Evolutionary conservation across 1,140 invertebrate genomes (phyloP), one percentile per base, ranked within the genome.

Genomic region (Temnothorax longispinosus): DNA sequence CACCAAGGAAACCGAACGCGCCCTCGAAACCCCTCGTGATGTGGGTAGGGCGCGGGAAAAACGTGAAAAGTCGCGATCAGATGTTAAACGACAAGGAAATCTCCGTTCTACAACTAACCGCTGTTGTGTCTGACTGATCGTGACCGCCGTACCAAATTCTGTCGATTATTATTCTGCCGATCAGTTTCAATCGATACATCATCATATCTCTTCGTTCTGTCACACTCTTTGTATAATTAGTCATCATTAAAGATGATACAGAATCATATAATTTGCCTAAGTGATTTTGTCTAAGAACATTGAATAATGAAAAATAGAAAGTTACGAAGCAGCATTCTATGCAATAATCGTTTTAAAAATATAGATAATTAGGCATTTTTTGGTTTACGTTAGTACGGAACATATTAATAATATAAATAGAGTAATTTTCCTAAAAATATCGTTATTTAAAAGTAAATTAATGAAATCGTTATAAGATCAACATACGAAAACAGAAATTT

Each of bases 1-100:
- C 94, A 89, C 93, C 94, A 94, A 95, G 94, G 94, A 94, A 93
- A 95, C 94, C 93, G 47, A 80, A 82, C 86, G 78, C 58, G 69
- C 92, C 78, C 87, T 69, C 80, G 89, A 87, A 52, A 64, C 58
- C 91, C 88, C 87, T 77, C 71, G 71, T 76, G 78, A 84, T 60
- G 35, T 74, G 47, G 65, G 65, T 54, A 67, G 67, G 41, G 35
- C 44, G 72, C 81, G 80, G 71, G 69, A 81, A 91, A 91, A 90
- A 88, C 67, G 69, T 52, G 87, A 81, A 87, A 90, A 89, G 80
- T 90, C 88, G 77, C 65, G 71, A 86, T 88, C 84, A 80, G 77
- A 93, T 90, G 91, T 64, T 92, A 93, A 94, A 94, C 91, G 94
- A 92, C 92, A 91, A 93, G 93, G 60, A 78, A 94, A 94, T 93